Evolutionary conservation across 2,888 invertebrate genomes (phyloP).

Genomic region (Cantharis rufa): DNA sequence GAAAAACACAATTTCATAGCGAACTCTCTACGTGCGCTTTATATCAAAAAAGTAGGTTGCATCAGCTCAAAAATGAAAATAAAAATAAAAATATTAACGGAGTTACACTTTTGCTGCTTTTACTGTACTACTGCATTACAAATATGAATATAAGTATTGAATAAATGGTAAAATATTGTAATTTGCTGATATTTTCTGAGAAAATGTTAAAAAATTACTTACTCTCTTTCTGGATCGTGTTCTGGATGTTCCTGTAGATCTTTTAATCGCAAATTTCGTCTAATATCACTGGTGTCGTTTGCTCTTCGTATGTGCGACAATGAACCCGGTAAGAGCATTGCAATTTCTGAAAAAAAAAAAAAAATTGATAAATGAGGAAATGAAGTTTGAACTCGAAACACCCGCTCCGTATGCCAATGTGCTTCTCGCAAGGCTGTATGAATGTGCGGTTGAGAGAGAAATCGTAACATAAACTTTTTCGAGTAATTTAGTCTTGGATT

Average conservation of each 20-base stretch:
- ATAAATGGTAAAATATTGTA: not conserved
- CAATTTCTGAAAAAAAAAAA: slow-evolving; percentile 74
- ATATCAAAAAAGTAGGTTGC: not conserved
- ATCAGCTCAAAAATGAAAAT: not conserved
- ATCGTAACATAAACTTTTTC: too few species aligned
- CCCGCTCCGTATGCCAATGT: not conserved
- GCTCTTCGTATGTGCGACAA: slow-evolving; percentile 75
- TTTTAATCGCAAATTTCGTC: slow-evolving; percentile 75
- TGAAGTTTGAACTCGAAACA: too few species aligned
- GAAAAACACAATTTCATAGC: not conserved
- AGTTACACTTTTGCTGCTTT: not conserved
- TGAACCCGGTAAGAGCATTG: slow-evolving; percentile 79
- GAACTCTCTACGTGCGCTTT: not conserved
- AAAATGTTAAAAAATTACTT: slow-evolving; percentile 11
- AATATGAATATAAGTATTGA: not conserved
- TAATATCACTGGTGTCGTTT: slow-evolving; percentile 80
- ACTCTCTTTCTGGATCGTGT: slow-evolving; percentile 65
- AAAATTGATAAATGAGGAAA: too few species aligned
- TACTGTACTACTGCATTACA: not conserved
- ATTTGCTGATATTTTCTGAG: not conserved
- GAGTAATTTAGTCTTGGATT: too few species aligned
- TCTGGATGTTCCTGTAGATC: slow-evolving; percentile 74
- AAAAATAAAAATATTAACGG: not conserved
- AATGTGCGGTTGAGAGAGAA: too few species aligned
- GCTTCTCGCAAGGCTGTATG: too few species aligned